Evolutionary conservation across 2,113 vertebrate species (phyloP).

Genomic region (Otolemur garnettii): DNA sequence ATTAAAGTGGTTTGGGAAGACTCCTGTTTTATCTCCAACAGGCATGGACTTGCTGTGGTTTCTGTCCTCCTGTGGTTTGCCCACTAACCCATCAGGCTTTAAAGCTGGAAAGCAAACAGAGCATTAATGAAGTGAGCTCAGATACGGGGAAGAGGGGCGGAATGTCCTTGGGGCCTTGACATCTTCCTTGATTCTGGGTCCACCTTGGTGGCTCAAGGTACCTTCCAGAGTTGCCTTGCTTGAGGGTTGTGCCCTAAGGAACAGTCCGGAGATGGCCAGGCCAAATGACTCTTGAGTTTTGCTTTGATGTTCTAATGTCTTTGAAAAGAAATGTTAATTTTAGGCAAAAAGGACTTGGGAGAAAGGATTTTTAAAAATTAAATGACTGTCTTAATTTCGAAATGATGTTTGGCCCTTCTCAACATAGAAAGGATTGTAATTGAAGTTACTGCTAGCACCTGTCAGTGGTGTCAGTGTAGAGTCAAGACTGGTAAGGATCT

Average conservation of each 20-base stretch:
- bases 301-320: slow-evolving; percentile 77
- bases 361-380: slow-evolving; percentile 71
- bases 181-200: slow-evolving; percentile 82
- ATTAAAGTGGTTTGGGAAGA: slow-evolving; percentile 70
- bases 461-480: background rate
- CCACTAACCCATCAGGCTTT: slow-evolving; percentile 67
- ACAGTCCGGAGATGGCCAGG: slow-evolving; percentile 57
- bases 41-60: slow-evolving; percentile 70
- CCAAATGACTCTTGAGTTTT: slow-evolving; percentile 72
- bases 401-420: slow-evolving; percentile 43
- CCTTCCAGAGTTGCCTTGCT: slow-evolving; percentile 81
- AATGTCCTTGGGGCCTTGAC: slow-evolving; percentile 77
- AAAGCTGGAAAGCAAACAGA: slow-evolving; percentile 81
- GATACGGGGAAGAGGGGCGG: slow-evolving; percentile 71
- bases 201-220: slow-evolving; percentile 77
- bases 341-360: slow-evolving; percentile 60
- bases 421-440: background rate
- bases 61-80: slow-evolving; percentile 83
- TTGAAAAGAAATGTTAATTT: slow-evolving; percentile 77
- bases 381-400: slow-evolving; percentile 75
- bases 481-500: background rate
- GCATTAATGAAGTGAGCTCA: slow-evolving; percentile 73
- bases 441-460: background rate
- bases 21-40: slow-evolving; percentile 62
- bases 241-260: slow-evolving; percentile 77